phyloP scores from a whole-genome alignment of 1,140 invertebrate genomes.

The Drosophila eugracilis region DNA sequence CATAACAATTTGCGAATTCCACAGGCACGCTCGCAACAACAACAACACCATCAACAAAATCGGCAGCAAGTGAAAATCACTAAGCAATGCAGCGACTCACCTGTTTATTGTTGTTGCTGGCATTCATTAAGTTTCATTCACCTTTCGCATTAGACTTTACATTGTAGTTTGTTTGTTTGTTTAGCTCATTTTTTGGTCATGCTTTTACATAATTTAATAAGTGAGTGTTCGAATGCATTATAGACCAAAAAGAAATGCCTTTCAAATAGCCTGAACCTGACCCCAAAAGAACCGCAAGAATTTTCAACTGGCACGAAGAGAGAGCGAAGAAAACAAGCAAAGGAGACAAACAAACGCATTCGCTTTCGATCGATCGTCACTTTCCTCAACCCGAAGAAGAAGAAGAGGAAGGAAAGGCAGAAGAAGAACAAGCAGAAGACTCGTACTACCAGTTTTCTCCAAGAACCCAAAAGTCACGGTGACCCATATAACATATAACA shows the following conservation, averaged over 20 bases:
- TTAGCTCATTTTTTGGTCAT: slow-evolving; percentile 18
- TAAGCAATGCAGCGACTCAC: slow-evolving; percentile 66
- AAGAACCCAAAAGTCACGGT: slow-evolving; percentile 62
- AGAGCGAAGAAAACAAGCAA: neutral
- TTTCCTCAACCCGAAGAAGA: slow-evolving; percentile 50
- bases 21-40: slow-evolving; percentile 63
- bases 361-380: slow-evolving; percentile 81
- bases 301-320: slow-evolving; percentile 4
- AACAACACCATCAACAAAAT: slow-evolving; percentile 27
- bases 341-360: slow-evolving; percentile 49
- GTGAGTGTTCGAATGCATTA: slow-evolving; percentile 7
- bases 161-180: slow-evolving; percentile 40
- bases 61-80: slow-evolving; percentile 68
- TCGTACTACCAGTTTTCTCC: slow-evolving; percentile 77
- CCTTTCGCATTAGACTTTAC: slow-evolving; percentile 60
- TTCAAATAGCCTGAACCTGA: slow-evolving; percentile 66
- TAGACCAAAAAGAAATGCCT: slow-evolving; percentile 24
- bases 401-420: slow-evolving; percentile 14
- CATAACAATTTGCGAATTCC: slow-evolving; percentile 79
- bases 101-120: slow-evolving; percentile 67
- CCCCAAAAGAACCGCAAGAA: slow-evolving; percentile 38
- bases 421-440: slow-evolving; percentile 41
- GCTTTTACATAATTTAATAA: slow-evolving; percentile 35
- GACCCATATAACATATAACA: slow-evolving; percentile 76
- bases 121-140: slow-evolving; percentile 84